Evolutionary conservation across 2,797 vertebrate species (phyloP).

Genomic region (Triplophysa yarkandensis): DNA sequence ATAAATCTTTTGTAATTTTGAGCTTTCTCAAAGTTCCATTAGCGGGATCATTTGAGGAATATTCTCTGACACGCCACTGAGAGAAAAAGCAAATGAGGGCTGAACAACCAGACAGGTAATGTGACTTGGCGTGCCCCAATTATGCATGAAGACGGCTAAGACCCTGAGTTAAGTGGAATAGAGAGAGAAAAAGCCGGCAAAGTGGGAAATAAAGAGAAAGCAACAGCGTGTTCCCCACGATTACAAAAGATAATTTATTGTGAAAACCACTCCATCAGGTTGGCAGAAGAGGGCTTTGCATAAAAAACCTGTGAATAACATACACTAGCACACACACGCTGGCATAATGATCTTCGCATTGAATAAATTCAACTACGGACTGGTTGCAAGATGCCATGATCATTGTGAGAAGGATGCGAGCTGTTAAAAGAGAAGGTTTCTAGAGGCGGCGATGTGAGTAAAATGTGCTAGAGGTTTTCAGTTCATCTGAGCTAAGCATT

Average conservation of each 20-base stretch:
- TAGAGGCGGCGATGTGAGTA: conserved; percentile 1
- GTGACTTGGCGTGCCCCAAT: conserved; percentile 45
- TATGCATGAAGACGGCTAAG: conserved; percentile 44
- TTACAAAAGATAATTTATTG: conserved; percentile 61
- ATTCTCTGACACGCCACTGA: conserved; percentile 32
- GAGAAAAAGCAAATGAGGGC: conserved; percentile 43
- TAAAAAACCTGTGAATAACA: conserved; percentile 26
- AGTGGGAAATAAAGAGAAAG: conserved; percentile 49
- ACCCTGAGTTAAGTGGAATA: conserved; percentile 48
- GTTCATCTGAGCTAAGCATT: not conserved
- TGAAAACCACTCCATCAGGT: conserved; percentile 51
- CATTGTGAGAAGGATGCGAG: conserved; percentile 27
- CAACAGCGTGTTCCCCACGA: conserved; percentile 46
- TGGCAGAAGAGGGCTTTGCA: conserved; percentile 43
- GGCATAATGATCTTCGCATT: conserved; percentile 71
- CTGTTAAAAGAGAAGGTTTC: not conserved
- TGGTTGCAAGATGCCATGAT: conserved; percentile 6
- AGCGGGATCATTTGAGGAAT: conserved; percentile 35
- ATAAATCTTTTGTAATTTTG: conserved; percentile 42
- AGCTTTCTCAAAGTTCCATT: conserved; percentile 38
- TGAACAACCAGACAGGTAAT: conserved; percentile 46
- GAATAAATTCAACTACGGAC: conserved; percentile 60
- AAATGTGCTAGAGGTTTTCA: not conserved
- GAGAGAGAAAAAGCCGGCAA: conserved; percentile 45
- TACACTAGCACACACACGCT: conserved; percentile 45